Evolutionary conservation across 2,797 vertebrate species (phyloP).

Genomic region (Acipenser ruthenus): DNA sequence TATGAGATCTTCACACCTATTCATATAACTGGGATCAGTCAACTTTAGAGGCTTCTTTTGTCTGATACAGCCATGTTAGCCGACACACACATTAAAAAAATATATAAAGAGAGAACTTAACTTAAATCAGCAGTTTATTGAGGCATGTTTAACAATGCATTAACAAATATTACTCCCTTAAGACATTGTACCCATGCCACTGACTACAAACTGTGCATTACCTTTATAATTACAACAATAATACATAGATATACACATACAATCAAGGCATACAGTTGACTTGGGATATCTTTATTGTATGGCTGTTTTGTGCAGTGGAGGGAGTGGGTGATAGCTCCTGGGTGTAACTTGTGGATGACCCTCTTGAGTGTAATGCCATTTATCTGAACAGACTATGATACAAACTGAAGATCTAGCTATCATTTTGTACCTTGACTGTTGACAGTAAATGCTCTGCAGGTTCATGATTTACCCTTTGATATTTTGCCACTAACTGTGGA

Average conservation of each 20-base stretch:
- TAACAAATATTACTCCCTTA: slow-evolving; percentile 46
- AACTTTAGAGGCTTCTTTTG: slow-evolving; percentile 19
- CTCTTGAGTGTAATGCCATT: neutral
- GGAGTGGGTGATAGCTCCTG: neutral
- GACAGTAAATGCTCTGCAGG: neutral
- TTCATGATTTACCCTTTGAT: neutral
- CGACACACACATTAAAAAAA: slow-evolving; percentile 31
- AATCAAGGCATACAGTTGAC: too few species aligned
- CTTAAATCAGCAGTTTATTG: slow-evolving; percentile 46
- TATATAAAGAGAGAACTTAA: slow-evolving; percentile 41
- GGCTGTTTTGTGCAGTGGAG: too few species aligned
- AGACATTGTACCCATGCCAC: slow-evolving; percentile 47
- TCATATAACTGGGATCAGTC: slow-evolving; percentile 33
- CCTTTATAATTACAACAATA: slow-evolving; percentile 22
- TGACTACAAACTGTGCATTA: slow-evolving; percentile 47
- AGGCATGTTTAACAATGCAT: slow-evolving; percentile 45
- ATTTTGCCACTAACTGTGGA: neutral
- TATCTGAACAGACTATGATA: neutral
- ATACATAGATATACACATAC: too few species aligned
- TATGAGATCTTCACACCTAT: slow-evolving; percentile 20
- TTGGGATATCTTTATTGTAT: too few species aligned
- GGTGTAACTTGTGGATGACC: neutral
- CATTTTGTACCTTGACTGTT: neutral
- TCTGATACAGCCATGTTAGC: neutral
- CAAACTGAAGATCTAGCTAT: neutral